Conservation (phyloP, 2,797 vertebrate species). For the Gambelia wislizenii region DNA sequence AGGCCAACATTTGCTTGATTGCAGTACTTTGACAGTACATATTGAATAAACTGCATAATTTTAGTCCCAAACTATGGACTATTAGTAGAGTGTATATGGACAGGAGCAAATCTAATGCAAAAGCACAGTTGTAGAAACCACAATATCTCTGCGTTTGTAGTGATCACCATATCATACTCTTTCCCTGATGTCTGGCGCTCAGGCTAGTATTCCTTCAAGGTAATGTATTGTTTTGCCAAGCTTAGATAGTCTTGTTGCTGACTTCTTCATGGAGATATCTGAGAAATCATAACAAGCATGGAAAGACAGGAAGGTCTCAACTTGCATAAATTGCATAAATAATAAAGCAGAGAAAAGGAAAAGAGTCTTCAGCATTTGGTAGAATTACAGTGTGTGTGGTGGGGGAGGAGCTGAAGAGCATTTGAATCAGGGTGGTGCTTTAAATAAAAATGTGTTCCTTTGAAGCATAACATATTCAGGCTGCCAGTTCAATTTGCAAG, state of each 20-base stretch:
- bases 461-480: constrained; percentile 68
- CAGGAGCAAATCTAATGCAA: not conserved
- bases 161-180: not conserved
- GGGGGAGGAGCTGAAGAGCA: constrained; percentile 26
- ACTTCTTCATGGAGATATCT: constrained; percentile 24
- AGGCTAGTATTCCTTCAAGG: not conserved
- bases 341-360: constrained; percentile 19
- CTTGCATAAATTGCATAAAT: constrained; percentile 48
- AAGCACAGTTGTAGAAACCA: not conserved
- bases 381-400: not conserved
- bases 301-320: not conserved
- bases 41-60: not conserved
- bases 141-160: not conserved
- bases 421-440: constrained; percentile 49
- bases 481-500: constrained; percentile 67
- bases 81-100: not conserved
- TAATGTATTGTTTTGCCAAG: not conserved
- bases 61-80: not conserved
- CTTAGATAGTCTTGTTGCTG: not conserved
- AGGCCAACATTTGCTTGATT: not conserved
- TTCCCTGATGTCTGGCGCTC: constrained; percentile 13
- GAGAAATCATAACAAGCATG: not conserved
- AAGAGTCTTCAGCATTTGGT: constrained; percentile 6
- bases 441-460: constrained; percentile 66
- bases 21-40: not conserved